A percentile compares a stretch with the other conserved stretches of the same genome.
phyloP scores from a whole-genome alignment of 2,888 invertebrate species.

The Sabellastarte sp. region DNA sequence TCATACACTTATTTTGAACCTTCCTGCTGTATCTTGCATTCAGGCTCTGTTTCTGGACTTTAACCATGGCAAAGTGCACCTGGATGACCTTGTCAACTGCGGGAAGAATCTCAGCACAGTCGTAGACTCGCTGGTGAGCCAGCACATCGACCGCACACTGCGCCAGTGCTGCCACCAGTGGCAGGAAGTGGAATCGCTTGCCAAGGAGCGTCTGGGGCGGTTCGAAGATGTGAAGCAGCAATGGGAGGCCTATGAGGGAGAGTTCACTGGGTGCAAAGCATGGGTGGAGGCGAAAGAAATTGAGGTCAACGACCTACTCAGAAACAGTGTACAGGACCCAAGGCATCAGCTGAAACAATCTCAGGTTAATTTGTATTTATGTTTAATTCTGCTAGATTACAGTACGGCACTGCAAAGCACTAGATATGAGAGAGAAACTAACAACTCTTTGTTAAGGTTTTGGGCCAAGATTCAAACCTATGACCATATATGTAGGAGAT shows the following conservation, averaged over 20 bases:
- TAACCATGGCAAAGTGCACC: neutral
- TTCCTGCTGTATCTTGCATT: too few relatives aligned
- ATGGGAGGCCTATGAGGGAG: slow-evolving; percentile 47
- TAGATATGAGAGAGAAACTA: too few relatives aligned
- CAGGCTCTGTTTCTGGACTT: slow-evolving; percentile 14
- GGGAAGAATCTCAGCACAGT: slow-evolving; percentile 38
- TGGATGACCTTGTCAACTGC: slow-evolving; percentile 36
- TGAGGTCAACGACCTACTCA: slow-evolving; percentile 21
- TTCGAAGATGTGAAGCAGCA: slow-evolving; percentile 41
- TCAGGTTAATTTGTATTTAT: too few relatives aligned
- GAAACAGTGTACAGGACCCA: neutral
- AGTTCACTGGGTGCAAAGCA: slow-evolving; percentile 32
- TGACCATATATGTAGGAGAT: too few relatives aligned
- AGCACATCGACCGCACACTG: neutral
- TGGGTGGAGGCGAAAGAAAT: slow-evolving; percentile 46
- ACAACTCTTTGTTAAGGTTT: too few relatives aligned
- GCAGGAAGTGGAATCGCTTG: slow-evolving; percentile 33
- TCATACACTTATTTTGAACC: neutral
- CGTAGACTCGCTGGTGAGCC: slow-evolving; percentile 42
- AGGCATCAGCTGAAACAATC: neutral
- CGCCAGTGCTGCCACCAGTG: slow-evolving; percentile 25
- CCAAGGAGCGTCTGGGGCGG: slow-evolving; percentile 29
- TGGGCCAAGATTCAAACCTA: too few relatives aligned
- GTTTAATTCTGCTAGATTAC: too few relatives aligned
- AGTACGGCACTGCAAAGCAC: too few relatives aligned